Evolutionary conservation across 2,113 vertebrate species (phyloP).

Genomic region (Euleptes europaea): DNA sequence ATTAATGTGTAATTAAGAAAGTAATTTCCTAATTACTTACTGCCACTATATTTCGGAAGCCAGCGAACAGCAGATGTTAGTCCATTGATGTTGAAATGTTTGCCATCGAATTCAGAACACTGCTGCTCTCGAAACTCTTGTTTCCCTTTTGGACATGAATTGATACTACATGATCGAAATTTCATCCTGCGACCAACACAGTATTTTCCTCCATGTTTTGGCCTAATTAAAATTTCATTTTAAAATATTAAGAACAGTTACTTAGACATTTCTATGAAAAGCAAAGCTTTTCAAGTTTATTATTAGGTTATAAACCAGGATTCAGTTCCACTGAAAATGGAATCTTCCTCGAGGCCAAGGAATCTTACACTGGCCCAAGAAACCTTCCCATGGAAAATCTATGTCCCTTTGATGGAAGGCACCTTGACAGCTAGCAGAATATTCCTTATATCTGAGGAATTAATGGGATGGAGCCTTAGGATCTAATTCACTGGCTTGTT

Average conservation of each 20-base stretch:
- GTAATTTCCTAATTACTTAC: slow-evolving; percentile 78
- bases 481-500: too few relatives aligned
- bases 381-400: too few relatives aligned
- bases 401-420: too few relatives aligned
- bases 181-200: slow-evolving; percentile 97
- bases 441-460: too few relatives aligned
- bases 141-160: slow-evolving; percentile 88
- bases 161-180: slow-evolving; percentile 95
- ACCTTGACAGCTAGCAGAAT: too few relatives aligned
- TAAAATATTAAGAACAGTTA: slow-evolving; percentile 44
- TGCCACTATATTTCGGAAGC: slow-evolving; percentile 96
- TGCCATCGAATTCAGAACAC: slow-evolving; percentile 92
- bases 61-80: slow-evolving; percentile 90
- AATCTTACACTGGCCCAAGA: too few relatives aligned
- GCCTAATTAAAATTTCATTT: slow-evolving; percentile 77
- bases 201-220: slow-evolving; percentile 91
- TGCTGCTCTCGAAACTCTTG: slow-evolving; percentile 94
- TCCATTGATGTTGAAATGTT: slow-evolving; percentile 96
- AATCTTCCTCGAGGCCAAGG: too few relatives aligned
- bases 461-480: too few relatives aligned
- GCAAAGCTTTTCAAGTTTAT: background rate
- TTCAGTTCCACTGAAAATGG: too few relatives aligned
- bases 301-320: too few relatives aligned
- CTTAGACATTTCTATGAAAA: slow-evolving; percentile 32
- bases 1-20: slow-evolving; percentile 16